Base-by-base conservation (phyloP, 2,888 invertebrate species). In the Apamea monoglypha region DNA sequence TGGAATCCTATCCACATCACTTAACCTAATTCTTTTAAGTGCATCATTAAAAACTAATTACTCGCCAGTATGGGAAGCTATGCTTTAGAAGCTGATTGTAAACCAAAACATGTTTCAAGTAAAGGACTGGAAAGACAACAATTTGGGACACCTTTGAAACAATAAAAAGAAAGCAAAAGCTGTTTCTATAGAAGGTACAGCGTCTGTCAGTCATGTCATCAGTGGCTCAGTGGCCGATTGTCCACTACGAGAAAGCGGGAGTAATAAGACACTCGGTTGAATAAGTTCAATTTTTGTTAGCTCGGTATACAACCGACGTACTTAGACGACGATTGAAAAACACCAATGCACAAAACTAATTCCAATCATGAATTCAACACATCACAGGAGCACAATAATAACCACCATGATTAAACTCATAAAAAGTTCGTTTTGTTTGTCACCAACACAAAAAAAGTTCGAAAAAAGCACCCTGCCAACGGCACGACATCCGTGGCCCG, bases 401-500 rank as follows among this genome's bases (percentile, higher is more conserved):
- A 94, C 92, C 94, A 96, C 94, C 94, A 95, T 94, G 84, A 88
- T 91, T 84, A 88, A 91, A 90, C 88, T 91, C 83, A 69, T 82
- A 78, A 84, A 93, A 92, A 92, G 91, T 92, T 94, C 92, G 91
- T 94, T 94, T 92, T 85, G 92, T 92, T 94, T 91, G 90, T 90
- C 87, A 92, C 91, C 81, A 88, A 90, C 83, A 82, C 88, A 87
- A 92, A 93, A 93, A 94, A 94, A 94, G 93, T 95, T 94, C 93
- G 94, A 93, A 94, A 92, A 92, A 92, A 91, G 91, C 90, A 91
- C 91, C 92, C 94, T 92, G 91, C 92, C 91, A 88, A 92, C 92
- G 91, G 92, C 89, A 94, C 95, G 92, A 94, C 95, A 92, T 92
- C 92, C 95, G 93, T 91, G 91, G 91, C 92, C 93, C 92, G 93